Evolutionary conservation across 1,140 invertebrate species (phyloP).

Genomic region (Venustaconcha ellipsiformis): DNA sequence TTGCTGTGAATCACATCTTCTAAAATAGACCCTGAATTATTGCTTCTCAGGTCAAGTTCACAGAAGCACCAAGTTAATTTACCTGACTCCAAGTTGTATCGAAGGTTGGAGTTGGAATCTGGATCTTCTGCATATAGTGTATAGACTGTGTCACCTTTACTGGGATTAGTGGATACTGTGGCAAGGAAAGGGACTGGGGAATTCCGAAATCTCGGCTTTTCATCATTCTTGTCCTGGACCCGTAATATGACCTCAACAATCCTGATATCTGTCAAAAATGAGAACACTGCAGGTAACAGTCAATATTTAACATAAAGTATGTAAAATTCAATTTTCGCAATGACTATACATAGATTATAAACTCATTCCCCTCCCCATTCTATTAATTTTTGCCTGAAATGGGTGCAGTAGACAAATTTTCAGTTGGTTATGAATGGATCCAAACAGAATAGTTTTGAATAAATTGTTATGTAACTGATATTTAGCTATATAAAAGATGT

Average conservation of each 20-base stretch:
- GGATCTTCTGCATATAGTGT: slow-evolving; percentile 50
- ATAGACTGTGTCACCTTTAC: slow-evolving; percentile 40
- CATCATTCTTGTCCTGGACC: slow-evolving; percentile 53
- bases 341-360: too few relatives aligned
- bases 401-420: too few relatives aligned
- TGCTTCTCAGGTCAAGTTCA: not conserved
- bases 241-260: slow-evolving; percentile 32
- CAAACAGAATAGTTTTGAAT: too few relatives aligned
- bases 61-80: not conserved
- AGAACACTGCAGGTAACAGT: not conserved
- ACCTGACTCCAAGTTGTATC: slow-evolving; percentile 54
- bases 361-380: too few relatives aligned
- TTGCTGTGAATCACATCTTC: not conserved
- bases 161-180: slow-evolving; percentile 44
- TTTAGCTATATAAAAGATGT: too few relatives aligned
- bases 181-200: slow-evolving; percentile 51
- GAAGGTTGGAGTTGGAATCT: slow-evolving; percentile 40
- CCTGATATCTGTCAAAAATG: slow-evolving; percentile 38
- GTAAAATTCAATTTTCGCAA: too few relatives aligned
- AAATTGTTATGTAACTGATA: too few relatives aligned
- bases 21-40: too few relatives aligned
- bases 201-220: slow-evolving; percentile 48
- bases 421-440: too few relatives aligned
- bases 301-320: not conserved
- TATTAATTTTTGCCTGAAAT: too few relatives aligned